Evolutionary conservation across 2,113 vertebrate genomes (phyloP).

Genomic region (Bolborhynchus lineola): DNA sequence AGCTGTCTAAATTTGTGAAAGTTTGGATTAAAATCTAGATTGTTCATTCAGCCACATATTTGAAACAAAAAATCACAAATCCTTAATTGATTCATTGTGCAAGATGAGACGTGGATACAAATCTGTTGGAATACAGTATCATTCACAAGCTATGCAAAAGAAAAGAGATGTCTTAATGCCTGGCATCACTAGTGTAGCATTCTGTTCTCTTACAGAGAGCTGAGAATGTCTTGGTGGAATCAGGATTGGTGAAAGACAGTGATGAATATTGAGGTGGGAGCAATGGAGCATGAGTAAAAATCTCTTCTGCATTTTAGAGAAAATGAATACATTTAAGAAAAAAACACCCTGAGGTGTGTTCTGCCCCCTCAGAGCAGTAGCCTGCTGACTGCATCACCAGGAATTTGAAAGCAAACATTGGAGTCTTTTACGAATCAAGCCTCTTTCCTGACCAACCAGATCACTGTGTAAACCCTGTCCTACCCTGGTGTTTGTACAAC

Average conservation of each 20-base stretch:
- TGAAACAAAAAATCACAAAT: neutral
- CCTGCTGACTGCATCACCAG: neutral
- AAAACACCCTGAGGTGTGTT: neutral
- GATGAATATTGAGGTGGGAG: neutral
- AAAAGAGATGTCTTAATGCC: neutral
- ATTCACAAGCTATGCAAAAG: neutral
- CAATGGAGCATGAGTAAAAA: neutral
- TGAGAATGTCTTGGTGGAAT: neutral
- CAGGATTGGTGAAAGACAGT: neutral
- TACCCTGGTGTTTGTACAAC: neutral
- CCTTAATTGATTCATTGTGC: neutral
- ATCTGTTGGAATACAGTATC: neutral
- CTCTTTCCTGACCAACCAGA: neutral
- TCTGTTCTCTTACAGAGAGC: neutral
- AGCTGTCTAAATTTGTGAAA: neutral
- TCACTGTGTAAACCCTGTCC: fast-evolving
- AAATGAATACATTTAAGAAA: neutral
- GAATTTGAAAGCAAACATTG: neutral
- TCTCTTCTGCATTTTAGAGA: neutral
- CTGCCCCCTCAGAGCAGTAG: neutral
- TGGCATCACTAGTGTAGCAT: neutral
- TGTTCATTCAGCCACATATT: neutral
- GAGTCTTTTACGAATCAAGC: neutral
- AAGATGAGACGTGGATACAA: neutral
- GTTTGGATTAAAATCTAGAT: slow-evolving; percentile 1